These are phyloP conservation scores for Parochlus steinenii DNA, from an alignment of 2,888 invertebrate species.

Conservation along the genomic window DNA sequence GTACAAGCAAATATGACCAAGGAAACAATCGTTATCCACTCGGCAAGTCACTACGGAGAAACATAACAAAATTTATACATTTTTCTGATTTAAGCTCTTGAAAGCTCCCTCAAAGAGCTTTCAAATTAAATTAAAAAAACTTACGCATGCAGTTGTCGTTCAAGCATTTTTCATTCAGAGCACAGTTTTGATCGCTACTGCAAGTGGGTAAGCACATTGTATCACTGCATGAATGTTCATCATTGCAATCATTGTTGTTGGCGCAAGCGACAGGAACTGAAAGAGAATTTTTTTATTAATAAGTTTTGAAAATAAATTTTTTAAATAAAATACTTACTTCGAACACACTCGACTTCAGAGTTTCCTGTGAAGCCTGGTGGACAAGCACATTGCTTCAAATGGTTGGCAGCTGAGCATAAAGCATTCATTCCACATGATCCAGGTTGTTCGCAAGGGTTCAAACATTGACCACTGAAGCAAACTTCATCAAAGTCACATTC, in stretches of 20 bases:
- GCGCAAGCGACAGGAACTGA: constrained; percentile 64
- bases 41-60: constrained; percentile 57
- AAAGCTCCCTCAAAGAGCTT: constrained; percentile 11
- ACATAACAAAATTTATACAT: constrained; percentile 1
- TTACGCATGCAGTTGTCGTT: constrained; percentile 62
- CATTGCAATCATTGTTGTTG: constrained; percentile 47
- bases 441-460: constrained; percentile 58
- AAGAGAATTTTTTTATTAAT: constrained; percentile 17
- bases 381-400: constrained; percentile 65
- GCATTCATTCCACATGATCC: constrained; percentile 74
- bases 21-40: constrained; percentile 81
- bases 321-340: constrained; percentile 39
- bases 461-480: constrained; percentile 67
- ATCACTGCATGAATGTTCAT: constrained; percentile 58
- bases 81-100: neutral
- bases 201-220: constrained; percentile 71
- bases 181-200: constrained; percentile 61
- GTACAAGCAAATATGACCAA: constrained; percentile 74
- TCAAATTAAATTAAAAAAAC: constrained; percentile 23
- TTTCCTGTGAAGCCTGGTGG: constrained; percentile 76
- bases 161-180: constrained; percentile 77
- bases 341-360: constrained; percentile 65
- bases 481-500: constrained; percentile 67
- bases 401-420: constrained; percentile 51
- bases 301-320: neutral